Base-by-base conservation (phyloP, 2,888 invertebrate species). In the Callimorpha dominula region DNA sequence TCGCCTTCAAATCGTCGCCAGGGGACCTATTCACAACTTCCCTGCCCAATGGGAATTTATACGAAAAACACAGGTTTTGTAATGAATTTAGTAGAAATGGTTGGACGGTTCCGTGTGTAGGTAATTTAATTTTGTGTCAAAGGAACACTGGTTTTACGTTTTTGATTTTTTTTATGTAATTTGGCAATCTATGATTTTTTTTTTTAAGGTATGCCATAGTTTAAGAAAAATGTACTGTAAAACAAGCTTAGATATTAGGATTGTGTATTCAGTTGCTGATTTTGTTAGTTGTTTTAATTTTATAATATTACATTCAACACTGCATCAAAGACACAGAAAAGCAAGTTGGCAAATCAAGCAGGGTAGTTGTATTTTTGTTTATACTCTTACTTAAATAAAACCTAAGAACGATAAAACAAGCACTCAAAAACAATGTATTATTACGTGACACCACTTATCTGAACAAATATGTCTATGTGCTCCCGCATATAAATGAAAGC, bases 401-500 rank as follows among this genome's bases (percentile, higher is more conserved):
- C 52, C 52, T 67, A 11, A 52, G 43, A 68, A 50, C 11, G 20
- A 52, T 60, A 68, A 60, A 43, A 67, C 42, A 52, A 54, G 57
- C 68, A 68, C 57, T 57, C 40, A 57, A 11, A 68, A 54, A 68
- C 43, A 42, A 57, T n/a, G 43, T 69, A 62, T 62, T 69, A 54
- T 69, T 69, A 65, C 12, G 65, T 49, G 46, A 20, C 65, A 46
- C 20, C 65, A 65, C 65, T 65, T 65, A 91, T 89, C 90, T 87
- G 88, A 88, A 65, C 64, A 65, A 65, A 65, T 65, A 65, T 65
- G 87, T 78, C 80, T 79, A 82, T 90, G 89, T 91, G 90, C 87
- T 85, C 89, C 82, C 84, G 91, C 91, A 91, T 90, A 88, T 85
- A 86, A 89, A 88, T 80, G 85, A 85, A 87, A 88, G 72, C 71